Percentiles rank a stretch among this genome's conserved stretches.
These are phyloP conservation scores for Ceyx cyanopectus DNA, from an alignment of 2,113 vertebrate genomes.

Conservation along the genomic window DNA sequence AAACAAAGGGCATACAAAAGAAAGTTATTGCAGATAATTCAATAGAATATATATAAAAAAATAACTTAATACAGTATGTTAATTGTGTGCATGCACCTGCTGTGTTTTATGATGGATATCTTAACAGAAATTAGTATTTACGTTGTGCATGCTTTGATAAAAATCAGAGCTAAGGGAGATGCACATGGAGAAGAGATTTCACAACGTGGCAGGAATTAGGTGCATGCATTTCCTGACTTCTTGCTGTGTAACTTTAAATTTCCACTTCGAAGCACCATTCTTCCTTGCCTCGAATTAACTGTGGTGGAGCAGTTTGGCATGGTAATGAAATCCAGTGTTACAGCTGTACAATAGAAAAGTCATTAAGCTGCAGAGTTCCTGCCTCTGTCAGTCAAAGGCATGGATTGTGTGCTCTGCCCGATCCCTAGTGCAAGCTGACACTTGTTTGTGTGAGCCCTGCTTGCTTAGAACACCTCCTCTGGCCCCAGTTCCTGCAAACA, in stretches of 20 bases:
- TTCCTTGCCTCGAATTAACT: background rate
- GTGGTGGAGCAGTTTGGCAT: background rate
- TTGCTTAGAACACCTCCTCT: background rate
- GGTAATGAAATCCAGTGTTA: background rate
- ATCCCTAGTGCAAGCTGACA: background rate
- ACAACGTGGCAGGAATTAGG: background rate
- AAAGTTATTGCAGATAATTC: constrained; percentile 35
- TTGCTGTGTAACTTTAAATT: background rate
- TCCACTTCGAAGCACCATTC: constrained; percentile 3
- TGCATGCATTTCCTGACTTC: background rate
- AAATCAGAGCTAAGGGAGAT: background rate
- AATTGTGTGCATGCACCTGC: constrained; percentile 42
- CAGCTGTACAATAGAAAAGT: background rate
- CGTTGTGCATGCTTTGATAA: background rate
- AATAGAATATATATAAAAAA: background rate
- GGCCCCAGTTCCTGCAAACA: background rate
- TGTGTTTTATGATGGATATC: constrained; percentile 45
- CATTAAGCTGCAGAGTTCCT: background rate
- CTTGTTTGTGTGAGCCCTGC: background rate
- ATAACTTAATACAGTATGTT: constrained; percentile 53
- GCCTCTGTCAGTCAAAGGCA: background rate
- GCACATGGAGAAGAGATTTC: background rate
- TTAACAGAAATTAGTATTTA: background rate
- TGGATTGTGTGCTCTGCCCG: background rate
- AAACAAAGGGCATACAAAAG: constrained; percentile 55